These are phyloP conservation scores for Liasis olivaceus DNA, from an alignment of 2,797 vertebrate species.

Conservation along the genomic window DNA sequence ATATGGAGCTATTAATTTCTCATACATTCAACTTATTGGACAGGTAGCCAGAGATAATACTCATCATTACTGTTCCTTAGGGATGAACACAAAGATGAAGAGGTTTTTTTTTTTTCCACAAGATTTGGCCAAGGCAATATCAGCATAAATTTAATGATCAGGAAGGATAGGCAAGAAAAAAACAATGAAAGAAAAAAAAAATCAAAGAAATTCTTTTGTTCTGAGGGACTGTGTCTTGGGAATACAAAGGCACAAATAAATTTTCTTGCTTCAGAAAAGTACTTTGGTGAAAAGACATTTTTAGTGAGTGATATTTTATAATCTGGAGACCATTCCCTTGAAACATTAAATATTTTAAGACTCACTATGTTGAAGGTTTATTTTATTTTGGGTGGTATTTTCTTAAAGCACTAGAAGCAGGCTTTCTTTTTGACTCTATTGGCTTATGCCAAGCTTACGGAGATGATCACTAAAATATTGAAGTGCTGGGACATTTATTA, in stretches of 20 bases:
- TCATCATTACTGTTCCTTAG: slow-evolving; percentile 48
- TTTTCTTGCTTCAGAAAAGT: slow-evolving; percentile 63
- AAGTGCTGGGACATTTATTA: slow-evolving; percentile 12
- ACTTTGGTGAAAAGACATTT: slow-evolving; percentile 61
- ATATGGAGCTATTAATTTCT: slow-evolving; percentile 52
- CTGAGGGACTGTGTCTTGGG: slow-evolving; percentile 51
- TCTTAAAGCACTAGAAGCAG: slow-evolving; percentile 54
- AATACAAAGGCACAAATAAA: slow-evolving; percentile 58
- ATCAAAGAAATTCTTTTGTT: slow-evolving; percentile 54
- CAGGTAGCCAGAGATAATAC: slow-evolving; percentile 37
- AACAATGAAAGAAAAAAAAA: slow-evolving; percentile 33
- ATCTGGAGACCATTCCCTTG: slow-evolving; percentile 58
- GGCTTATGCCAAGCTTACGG: slow-evolving; percentile 45
- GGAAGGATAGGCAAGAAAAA: background rate
- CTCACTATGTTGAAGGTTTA: slow-evolving; percentile 44
- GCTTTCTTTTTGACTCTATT: slow-evolving; percentile 27
- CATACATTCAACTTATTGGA: slow-evolving; percentile 31
- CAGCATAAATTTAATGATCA: slow-evolving; percentile 2
- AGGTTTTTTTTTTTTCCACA: slow-evolving; percentile 19
- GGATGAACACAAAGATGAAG: slow-evolving; percentile 35
- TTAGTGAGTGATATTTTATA: slow-evolving; percentile 57
- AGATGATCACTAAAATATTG: slow-evolving; percentile 4
- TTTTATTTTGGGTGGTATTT: slow-evolving; percentile 27
- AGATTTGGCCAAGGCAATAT: slow-evolving; percentile 40
- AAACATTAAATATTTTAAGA: slow-evolving; percentile 64